These are phyloP conservation scores for Agonopterix heracliana DNA, from an alignment of 2,888 invertebrate genomes.

Conservation along the genomic window DNA sequence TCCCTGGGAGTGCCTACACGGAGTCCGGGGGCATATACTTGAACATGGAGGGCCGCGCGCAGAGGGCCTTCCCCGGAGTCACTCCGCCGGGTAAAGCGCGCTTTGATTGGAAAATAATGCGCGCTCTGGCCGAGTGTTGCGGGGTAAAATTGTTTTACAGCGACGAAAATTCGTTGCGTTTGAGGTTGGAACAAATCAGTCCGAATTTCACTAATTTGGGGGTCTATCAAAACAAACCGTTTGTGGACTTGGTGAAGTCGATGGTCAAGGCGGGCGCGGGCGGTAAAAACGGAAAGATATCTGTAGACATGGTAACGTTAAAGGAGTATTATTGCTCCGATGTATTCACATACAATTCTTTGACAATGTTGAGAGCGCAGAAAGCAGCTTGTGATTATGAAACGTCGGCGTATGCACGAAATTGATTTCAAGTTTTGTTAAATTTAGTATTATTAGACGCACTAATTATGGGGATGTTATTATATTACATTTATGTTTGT, in stretches of 20 bases:
- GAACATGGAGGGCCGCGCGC: constrained; percentile 97
- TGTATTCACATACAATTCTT: constrained; percentile 53
- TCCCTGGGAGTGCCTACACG: constrained; percentile 98
- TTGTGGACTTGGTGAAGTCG: constrained; percentile 24
- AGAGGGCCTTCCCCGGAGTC: constrained; percentile 90
- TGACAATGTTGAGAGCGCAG: constrained; percentile 51
- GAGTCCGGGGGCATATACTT: constrained; percentile 96
- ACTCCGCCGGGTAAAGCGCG: constrained; percentile 95
- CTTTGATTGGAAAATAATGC: constrained; percentile 97
- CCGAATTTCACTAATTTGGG: constrained; percentile 47
- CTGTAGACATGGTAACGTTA: constrained; percentile 43
- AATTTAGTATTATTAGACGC: background rate
- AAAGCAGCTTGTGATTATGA: constrained; percentile 32
- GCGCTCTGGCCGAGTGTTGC: constrained; percentile 54
- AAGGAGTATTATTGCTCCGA: constrained; percentile 60
- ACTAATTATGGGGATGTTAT: background rate
- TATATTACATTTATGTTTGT: background rate
- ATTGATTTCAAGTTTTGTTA: constrained; percentile 2
- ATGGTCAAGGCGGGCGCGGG: constrained; percentile 15
- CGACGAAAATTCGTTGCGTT: constrained; percentile 35
- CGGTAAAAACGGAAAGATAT: constrained; percentile 13
- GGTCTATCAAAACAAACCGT: constrained; percentile 41
- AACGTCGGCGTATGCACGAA: constrained; percentile 2
- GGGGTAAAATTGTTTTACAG: constrained; percentile 40
- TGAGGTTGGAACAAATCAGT: constrained; percentile 50